These are phyloP conservation scores for Lacerta bilineata DNA, from an alignment of 2,797 vertebrate genomes.

Conservation along the genomic window DNA sequence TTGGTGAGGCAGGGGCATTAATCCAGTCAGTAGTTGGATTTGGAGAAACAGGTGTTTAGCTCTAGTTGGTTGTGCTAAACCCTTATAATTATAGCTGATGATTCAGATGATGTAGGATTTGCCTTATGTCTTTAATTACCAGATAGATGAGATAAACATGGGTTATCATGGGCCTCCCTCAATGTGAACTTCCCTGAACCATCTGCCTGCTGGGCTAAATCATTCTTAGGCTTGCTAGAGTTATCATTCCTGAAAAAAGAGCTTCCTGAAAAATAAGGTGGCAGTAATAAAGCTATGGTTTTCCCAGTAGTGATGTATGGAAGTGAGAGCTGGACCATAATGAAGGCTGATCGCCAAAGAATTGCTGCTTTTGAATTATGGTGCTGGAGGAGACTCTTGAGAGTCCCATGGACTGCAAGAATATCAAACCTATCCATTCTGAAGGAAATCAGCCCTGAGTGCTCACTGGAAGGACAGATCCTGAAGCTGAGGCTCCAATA, in stretches of 20 bases:
- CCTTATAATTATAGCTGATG: neutral
- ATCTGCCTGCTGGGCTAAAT: neutral
- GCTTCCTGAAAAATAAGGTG: neutral
- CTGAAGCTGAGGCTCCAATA: too few relatives aligned
- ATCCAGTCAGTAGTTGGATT: neutral
- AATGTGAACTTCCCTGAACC: neutral
- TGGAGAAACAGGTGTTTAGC: neutral
- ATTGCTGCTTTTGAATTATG: too few relatives aligned
- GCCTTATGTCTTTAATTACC: neutral
- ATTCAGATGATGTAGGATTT: slow-evolving; percentile 7
- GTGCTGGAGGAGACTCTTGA: too few relatives aligned
- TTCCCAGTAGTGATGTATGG: too few relatives aligned
- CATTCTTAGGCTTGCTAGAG: neutral
- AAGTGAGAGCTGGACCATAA: too few relatives aligned
- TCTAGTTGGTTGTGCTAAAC: neutral
- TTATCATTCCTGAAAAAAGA: neutral
- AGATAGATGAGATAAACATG: neutral
- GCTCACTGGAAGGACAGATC: too few relatives aligned
- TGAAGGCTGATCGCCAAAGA: too few relatives aligned
- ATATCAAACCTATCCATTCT: too few relatives aligned
- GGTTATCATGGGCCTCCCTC: neutral
- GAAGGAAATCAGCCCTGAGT: too few relatives aligned
- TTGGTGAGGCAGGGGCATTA: neutral
- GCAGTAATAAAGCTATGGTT: too few relatives aligned
- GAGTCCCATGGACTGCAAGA: too few relatives aligned